Conservation (phyloP, 2,797 vertebrate genomes). For the Syngnathus acus region DNA sequence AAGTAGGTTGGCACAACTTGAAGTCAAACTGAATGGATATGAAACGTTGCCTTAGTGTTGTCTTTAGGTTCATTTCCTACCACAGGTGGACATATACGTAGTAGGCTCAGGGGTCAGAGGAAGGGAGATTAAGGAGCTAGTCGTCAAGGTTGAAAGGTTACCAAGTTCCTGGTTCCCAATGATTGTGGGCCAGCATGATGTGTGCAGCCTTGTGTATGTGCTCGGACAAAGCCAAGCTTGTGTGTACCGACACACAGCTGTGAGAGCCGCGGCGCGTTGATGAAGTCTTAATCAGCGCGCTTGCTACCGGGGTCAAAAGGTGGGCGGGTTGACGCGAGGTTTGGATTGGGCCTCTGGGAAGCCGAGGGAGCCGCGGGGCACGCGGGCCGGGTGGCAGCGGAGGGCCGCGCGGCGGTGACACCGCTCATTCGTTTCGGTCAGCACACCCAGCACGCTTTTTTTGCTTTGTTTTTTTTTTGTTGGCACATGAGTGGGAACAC, state of each 20-base stretch:
- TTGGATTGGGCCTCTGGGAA: conserved; percentile 65
- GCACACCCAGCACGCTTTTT: conserved; percentile 34
- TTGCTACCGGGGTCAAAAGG: conserved; percentile 60
- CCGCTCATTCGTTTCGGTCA: conserved; percentile 43
- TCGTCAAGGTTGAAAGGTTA: conserved; percentile 48
- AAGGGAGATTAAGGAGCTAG: conserved; percentile 48
- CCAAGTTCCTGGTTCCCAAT: conserved; percentile 32
- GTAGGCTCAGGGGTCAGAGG: conserved; percentile 15
- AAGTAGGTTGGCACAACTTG: no score
- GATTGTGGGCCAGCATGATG: conserved; percentile 36
- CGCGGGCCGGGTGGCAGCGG: conserved; percentile 33
- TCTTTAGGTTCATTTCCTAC: conserved; percentile 68
- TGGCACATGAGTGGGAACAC: conserved; percentile 17
- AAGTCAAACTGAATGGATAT: no score
- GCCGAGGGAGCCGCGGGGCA: conserved; percentile 35
- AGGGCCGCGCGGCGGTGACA: conserved; percentile 27
- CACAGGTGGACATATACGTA: conserved; percentile 23
- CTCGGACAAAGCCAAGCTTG: conserved; percentile 49
- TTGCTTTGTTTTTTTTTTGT: conserved; percentile 4
- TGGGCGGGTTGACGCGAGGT: conserved; percentile 46
- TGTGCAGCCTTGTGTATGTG: conserved; percentile 21
- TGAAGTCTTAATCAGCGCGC: conserved; percentile 69
- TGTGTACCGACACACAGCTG: conserved; percentile 46
- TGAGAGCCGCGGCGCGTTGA: conserved; percentile 43
- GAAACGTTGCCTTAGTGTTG: conserved; percentile 54